Evolutionary conservation across 1,140 invertebrate species (phyloP).

Genomic region (Trinorchestia longiramus): DNA sequence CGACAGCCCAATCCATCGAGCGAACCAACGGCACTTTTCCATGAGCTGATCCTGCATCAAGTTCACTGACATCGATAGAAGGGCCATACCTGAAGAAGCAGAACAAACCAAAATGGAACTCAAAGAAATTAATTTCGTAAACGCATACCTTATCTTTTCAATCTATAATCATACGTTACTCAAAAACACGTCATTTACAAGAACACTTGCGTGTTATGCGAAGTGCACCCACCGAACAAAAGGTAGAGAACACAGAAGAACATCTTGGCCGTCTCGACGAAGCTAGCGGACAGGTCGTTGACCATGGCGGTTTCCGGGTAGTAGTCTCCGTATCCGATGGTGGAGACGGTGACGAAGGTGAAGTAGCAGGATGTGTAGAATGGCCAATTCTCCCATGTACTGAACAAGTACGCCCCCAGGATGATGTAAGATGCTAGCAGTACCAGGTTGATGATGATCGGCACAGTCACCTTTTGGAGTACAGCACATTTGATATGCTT

Average conservation of each 20-base stretch:
- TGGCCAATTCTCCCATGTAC: conserved; percentile 69
- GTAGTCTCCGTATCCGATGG: conserved; percentile 73
- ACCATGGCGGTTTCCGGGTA: conserved; percentile 69
- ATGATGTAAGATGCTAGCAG: conserved; percentile 71
- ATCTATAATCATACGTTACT: too few species aligned
- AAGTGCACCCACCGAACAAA: conserved; percentile 70
- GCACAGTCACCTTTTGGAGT: conserved; percentile 60
- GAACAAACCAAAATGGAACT: too few species aligned
- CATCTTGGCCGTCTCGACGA: conserved; percentile 59
- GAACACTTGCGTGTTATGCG: not conserved
- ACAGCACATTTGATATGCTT: too few species aligned
- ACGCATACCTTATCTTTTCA: too few species aligned
- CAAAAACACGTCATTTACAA: too few species aligned
- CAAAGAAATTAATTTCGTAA: too few species aligned
- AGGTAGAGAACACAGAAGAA: conserved; percentile 71
- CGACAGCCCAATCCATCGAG: conserved; percentile 71
- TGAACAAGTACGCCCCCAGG: conserved; percentile 69
- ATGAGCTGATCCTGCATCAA: conserved; percentile 73
- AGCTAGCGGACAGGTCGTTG: conserved; percentile 67
- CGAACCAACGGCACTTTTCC: conserved; percentile 72
- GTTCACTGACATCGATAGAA: conserved; percentile 76
- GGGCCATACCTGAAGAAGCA: conserved; percentile 73
- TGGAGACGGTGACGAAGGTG: conserved; percentile 73
- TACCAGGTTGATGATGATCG: conserved; percentile 70
- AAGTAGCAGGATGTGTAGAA: conserved; percentile 73